Conservation (phyloP, 2,888 invertebrate genomes). For the Gasteruption jaculator region DNA sequence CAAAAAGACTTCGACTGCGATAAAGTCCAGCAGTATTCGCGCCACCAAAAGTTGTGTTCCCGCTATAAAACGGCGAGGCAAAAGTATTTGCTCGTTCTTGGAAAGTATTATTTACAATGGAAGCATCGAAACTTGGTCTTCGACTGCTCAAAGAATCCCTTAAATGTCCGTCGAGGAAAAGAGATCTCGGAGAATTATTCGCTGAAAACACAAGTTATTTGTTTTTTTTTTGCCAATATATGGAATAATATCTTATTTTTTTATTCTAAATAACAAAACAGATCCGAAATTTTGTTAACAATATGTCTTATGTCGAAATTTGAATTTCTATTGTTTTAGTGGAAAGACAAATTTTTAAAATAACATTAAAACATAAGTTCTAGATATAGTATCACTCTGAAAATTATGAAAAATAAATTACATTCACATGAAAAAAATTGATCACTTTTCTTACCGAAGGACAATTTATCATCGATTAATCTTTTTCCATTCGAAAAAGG, state of each 20-base stretch:
- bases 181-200: conserved; percentile 47
- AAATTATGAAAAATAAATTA: neutral
- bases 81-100: conserved; percentile 49
- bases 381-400: too few relatives aligned
- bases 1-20: conserved; percentile 34
- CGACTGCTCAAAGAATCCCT: conserved; percentile 53
- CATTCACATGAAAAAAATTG: conserved; percentile 1
- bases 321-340: too few relatives aligned
- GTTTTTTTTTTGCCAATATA: neutral
- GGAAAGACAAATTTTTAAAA: too few relatives aligned
- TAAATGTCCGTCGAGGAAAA: conserved; percentile 48
- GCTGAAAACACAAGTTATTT: conserved; percentile 31
- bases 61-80: conserved; percentile 71
- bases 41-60: conserved; percentile 73
- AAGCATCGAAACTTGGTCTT: conserved; percentile 54
- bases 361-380: too few relatives aligned
- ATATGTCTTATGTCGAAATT: too few relatives aligned
- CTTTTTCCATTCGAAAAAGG: conserved; percentile 36
- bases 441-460: conserved; percentile 34
- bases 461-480: conserved; percentile 40
- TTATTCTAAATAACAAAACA: too few relatives aligned
- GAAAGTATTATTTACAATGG: conserved; percentile 50
- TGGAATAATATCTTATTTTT: neutral
- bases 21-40: conserved; percentile 52
- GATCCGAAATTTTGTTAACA: too few relatives aligned